phyloP scores from a whole-genome alignment of 2,113 vertebrate genomes.

The Xyrauchen texanus region DNA sequence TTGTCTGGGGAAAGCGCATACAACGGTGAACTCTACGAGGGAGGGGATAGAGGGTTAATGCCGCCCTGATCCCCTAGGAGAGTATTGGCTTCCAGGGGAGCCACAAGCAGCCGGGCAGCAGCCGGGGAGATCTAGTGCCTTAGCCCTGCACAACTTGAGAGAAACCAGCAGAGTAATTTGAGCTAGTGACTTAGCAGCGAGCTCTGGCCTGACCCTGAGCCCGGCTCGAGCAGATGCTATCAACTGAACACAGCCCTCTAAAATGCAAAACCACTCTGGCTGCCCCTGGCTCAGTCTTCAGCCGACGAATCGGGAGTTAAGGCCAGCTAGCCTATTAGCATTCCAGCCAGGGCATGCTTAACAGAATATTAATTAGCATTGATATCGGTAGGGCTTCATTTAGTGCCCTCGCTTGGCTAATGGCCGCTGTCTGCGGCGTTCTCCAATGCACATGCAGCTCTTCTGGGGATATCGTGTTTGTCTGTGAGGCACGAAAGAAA shows the following conservation, averaged over 20 bases:
- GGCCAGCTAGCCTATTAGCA: constrained; percentile 77
- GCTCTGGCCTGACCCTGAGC: constrained; percentile 75
- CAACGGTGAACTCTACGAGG: constrained; percentile 70
- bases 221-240: constrained; percentile 74
- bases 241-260: constrained; percentile 75
- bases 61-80: constrained; percentile 76
- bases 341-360: constrained; percentile 76
- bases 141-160: constrained; percentile 67
- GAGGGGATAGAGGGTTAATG: constrained; percentile 73
- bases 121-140: constrained; percentile 61
- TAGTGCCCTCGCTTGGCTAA: constrained; percentile 70
- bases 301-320: constrained; percentile 51
- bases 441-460: constrained; percentile 48
- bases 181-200: constrained; percentile 82
- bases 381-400: constrained; percentile 77
- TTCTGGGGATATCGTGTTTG: constrained; percentile 71
- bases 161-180: constrained; percentile 77
- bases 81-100: constrained; percentile 77
- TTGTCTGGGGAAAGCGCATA: constrained; percentile 71
- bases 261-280: constrained; percentile 57
- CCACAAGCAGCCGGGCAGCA: constrained; percentile 69
- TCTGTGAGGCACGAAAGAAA: constrained; percentile 73
- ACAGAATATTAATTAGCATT: constrained; percentile 83
- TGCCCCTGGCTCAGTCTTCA: constrained; percentile 19
- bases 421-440: constrained; percentile 72